Base-by-base conservation (phyloP, 1,140 invertebrate genomes). In the Aphelinus atriplicis region DNA sequence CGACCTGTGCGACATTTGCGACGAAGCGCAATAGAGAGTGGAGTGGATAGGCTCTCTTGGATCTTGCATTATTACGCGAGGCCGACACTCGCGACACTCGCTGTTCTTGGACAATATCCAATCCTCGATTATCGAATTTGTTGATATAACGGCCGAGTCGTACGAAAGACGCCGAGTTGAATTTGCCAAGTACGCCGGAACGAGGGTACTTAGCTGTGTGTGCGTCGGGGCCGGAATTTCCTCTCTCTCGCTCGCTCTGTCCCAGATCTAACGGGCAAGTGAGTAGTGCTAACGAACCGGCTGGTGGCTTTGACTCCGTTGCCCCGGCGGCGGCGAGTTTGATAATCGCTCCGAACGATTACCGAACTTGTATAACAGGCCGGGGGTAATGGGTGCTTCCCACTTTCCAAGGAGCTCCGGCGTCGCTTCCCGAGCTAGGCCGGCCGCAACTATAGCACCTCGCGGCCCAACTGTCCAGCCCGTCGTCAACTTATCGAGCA, bases 341-440 rank as follows among this genome's bases (percentile, higher is more conserved):
- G 68, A 61, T 51, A 70, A 61, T 70, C 68, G 57, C 10, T 60
- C 48, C 26, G 47, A n/a, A 43, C 55, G 47, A 70, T 70, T 70
- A 70, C 26, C 26, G 26, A 26, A 26, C 26, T 42, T 5, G 46
- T 10, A 42, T 68, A 68, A 68, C 66, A 55, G 58, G 55, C 2
- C 3, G 9, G 56, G 56, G 26, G 56, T 4, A 57, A 57, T 4
- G 56, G 10, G 56, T 3, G 9, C 3, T n/a, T 3, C 3, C 4
- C 7, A 57, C 7, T 57, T 57, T 57, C 26, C 56, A 57, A 57
- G 56, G 56, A 57, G 60, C 3, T 5, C 26, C 3, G 9, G 26
- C 42, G 2, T 45, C 3, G n/a, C 26, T 26, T 26, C 26, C 26
- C 26, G 26, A 26, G 26, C 26, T 26, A 26, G 26, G 26, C 26